phyloP scores from a whole-genome alignment of 2,888 invertebrate species.

The Eupeodes luniger region DNA sequence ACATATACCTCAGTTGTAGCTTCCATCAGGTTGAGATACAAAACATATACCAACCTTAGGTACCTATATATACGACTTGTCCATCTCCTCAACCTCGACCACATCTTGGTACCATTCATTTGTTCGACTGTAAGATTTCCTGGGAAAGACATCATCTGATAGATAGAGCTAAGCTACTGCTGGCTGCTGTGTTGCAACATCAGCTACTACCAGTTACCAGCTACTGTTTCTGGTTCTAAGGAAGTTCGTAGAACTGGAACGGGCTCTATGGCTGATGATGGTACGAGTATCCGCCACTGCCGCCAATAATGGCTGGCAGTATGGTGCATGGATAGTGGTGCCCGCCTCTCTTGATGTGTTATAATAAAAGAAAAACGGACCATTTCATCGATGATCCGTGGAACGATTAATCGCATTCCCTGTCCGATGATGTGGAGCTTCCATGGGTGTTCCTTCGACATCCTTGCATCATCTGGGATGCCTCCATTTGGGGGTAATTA shows the following conservation, averaged over 20 bases:
- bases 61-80: slow-evolving; percentile 24
- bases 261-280: slow-evolving; percentile 1
- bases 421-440: slow-evolving; percentile 34
- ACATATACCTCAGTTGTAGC: slow-evolving; percentile 9
- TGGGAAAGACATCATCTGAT: slow-evolving; percentile 76
- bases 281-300: slow-evolving; percentile 23
- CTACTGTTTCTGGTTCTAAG: slow-evolving; percentile 74
- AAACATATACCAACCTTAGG: neutral
- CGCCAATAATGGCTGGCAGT: slow-evolving; percentile 60
- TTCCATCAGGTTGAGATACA: slow-evolving; percentile 21
- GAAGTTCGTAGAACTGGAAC: slow-evolving; percentile 71
- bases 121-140: slow-evolving; percentile 75
- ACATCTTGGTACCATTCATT: slow-evolving; percentile 69
- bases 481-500: slow-evolving; percentile 78
- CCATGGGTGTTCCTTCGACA: slow-evolving; percentile 69
- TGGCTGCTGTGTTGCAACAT: slow-evolving; percentile 17
- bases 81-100: slow-evolving; percentile 45
- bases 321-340: neutral
- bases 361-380: slow-evolving; percentile 62
- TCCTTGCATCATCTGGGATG: slow-evolving; percentile 41
- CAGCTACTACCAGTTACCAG: slow-evolving; percentile 19
- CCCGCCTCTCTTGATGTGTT: slow-evolving; percentile 44
- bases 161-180: slow-evolving; percentile 52
- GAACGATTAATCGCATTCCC: slow-evolving; percentile 73
- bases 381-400: slow-evolving; percentile 74